phyloP scores from a whole-genome alignment of 1,140 invertebrate genomes.

The Harlomillsia oculata region DNA sequence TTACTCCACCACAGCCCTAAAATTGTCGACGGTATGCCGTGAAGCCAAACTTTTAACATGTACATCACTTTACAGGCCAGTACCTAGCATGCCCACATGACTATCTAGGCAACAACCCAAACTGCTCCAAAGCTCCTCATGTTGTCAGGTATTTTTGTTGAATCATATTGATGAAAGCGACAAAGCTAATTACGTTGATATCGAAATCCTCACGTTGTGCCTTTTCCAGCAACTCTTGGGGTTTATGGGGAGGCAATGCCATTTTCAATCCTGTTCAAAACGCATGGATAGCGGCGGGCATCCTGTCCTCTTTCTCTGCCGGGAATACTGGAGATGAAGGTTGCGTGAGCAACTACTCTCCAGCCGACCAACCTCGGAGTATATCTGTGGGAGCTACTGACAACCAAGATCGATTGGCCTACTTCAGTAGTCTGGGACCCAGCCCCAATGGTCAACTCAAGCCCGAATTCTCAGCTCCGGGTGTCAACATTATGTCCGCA shows the following conservation, averaged over 20 bases:
- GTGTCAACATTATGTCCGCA: background rate
- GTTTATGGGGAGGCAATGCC: background rate
- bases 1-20: too few species aligned
- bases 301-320: constrained; percentile 3
- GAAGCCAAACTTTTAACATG: too few species aligned
- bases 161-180: too few species aligned
- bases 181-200: too few species aligned
- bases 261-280: background rate
- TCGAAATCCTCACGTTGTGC: too few species aligned
- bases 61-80: too few species aligned
- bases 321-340: background rate
- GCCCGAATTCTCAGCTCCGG: constrained; percentile 4
- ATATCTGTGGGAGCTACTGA: background rate
- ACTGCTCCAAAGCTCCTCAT: constrained; percentile 13
- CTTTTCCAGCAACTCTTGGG: constrained; percentile 5
- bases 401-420: background rate
- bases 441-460: background rate
- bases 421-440: background rate
- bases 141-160: too few species aligned
- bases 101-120: constrained; percentile 1
- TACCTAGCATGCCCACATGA: constrained; percentile 12
- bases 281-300: constrained; percentile 4
- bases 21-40: too few species aligned
- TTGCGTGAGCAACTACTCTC: background rate
- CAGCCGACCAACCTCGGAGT: background rate